phyloP scores from a whole-genome alignment of 1,140 invertebrate genomes.

The Caerostris extrusa region DNA sequence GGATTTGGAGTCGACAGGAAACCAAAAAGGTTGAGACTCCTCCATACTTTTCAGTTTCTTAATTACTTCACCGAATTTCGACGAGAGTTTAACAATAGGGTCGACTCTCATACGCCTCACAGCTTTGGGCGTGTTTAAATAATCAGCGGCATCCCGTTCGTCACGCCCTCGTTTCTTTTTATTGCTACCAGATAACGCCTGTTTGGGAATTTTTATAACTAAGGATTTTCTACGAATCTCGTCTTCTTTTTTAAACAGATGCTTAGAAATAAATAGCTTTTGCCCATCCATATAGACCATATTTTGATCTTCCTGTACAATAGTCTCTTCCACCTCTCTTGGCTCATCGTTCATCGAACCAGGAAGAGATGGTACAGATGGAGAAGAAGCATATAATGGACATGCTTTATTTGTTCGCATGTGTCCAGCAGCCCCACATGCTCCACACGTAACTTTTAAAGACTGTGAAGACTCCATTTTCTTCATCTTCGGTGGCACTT shows the following conservation, averaged over 20 bases:
- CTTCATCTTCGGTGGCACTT: conserved; percentile 87
- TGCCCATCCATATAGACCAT: conserved; percentile 94
- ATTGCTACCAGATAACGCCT: conserved; percentile 85
- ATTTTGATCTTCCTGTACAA: conserved; percentile 88
- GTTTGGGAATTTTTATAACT: conserved; percentile 91
- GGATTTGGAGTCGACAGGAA: conserved; percentile 96
- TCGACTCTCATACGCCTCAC: conserved; percentile 96
- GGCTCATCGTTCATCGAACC: conserved; percentile 90
- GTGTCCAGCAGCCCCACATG: conserved; percentile 91
- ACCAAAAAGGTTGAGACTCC: conserved; percentile 93
- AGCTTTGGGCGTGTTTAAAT: conserved; percentile 90
- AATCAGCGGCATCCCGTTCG: conserved; percentile 91
- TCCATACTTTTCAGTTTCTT: conserved; percentile 96
- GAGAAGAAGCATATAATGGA: conserved; percentile 89
- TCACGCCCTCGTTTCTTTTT: conserved; percentile 85
- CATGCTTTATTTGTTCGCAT: conserved; percentile 98
- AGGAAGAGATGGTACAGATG: conserved; percentile 85
- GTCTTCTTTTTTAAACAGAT: conserved; percentile 86
- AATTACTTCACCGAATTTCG: conserved; percentile 94
- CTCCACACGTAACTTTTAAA: conserved; percentile 95
- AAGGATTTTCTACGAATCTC: conserved; percentile 90
- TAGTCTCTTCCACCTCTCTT: conserved; percentile 88
- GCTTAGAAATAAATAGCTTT: conserved; percentile 80
- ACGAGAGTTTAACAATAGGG: conserved; percentile 96
- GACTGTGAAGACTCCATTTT: conserved; percentile 86